phyloP scores from a whole-genome alignment of 2,113 vertebrate genomes.

The Vulpes ferrilata region DNA sequence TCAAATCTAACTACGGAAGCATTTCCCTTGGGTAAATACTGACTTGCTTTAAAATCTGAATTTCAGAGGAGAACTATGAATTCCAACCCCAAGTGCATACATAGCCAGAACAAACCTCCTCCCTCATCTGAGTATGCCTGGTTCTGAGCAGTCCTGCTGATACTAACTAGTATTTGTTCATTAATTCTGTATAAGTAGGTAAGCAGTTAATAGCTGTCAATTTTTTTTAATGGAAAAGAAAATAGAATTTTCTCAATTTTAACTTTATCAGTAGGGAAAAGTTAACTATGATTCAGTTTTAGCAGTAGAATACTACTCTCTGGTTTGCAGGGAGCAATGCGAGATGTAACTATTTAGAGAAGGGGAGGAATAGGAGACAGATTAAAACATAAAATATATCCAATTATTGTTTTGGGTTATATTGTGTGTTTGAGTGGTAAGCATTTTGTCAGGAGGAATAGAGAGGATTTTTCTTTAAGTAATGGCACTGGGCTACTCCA shows the following conservation, averaged over 20 bases:
- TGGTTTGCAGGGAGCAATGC: background rate
- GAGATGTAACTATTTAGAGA: background rate
- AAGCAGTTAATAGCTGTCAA: background rate
- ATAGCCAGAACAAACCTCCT: background rate
- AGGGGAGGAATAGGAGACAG: background rate
- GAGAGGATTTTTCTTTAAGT: background rate
- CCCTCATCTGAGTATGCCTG: background rate
- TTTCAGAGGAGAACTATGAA: background rate
- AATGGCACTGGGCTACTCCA: background rate
- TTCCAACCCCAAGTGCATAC: background rate
- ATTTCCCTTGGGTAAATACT: slow-evolving; percentile 3
- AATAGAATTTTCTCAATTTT: background rate
- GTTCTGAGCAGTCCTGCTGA: background rate
- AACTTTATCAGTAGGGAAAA: background rate
- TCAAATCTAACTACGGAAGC: background rate
- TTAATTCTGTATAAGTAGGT: background rate
- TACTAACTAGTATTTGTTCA: background rate
- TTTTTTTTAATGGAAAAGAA: background rate
- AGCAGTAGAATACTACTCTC: background rate
- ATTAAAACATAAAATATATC: background rate
- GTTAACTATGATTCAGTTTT: background rate
- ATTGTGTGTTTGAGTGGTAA: background rate
- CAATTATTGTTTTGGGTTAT: too few relatives aligned
- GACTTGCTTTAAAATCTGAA: slow-evolving; percentile 38
- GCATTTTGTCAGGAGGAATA: background rate